A percentile compares a stretch with the other conserved stretches of the same genome.
phyloP scores from a whole-genome alignment of 2,797 vertebrate species.

The Clarias fuscus region DNA sequence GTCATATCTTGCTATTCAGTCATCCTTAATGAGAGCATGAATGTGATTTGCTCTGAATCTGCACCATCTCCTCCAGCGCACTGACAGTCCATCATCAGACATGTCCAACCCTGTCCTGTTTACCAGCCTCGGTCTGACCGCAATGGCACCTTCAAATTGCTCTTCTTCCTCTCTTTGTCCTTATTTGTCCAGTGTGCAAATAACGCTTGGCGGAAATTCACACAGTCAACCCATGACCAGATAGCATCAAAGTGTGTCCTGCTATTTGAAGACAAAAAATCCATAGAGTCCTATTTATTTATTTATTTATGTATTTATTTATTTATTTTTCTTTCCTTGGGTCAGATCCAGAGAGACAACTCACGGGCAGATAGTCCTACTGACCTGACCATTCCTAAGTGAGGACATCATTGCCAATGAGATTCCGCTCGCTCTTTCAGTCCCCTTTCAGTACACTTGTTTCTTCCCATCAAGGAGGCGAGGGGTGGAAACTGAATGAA shows the following conservation, averaged over 20 bases:
- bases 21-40: neutral
- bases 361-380: conserved; percentile 22
- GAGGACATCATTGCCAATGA: conserved; percentile 21
- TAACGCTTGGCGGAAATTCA: conserved; percentile 8
- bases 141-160: conserved; percentile 20
- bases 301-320: too few species aligned
- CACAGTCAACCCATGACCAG: neutral
- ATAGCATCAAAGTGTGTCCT: conserved; percentile 10
- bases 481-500: conserved; percentile 33
- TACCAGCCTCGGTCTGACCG: neutral
- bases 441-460: conserved; percentile 12
- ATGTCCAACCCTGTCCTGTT: neutral
- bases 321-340: neutral
- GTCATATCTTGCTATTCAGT: neutral
- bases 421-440: conserved; percentile 11
- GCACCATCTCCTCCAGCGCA: too few species aligned
- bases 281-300: too few species aligned
- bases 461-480: conserved; percentile 32
- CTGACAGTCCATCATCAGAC: neutral
- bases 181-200: neutral
- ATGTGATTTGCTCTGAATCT: neutral
- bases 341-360: conserved; percentile 9
- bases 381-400: conserved; percentile 22
- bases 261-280: conserved; percentile 3
- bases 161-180: neutral